These are phyloP conservation scores for Adineta ricciae DNA, from an alignment of 2,888 invertebrate species.

Conservation along the genomic window DNA sequence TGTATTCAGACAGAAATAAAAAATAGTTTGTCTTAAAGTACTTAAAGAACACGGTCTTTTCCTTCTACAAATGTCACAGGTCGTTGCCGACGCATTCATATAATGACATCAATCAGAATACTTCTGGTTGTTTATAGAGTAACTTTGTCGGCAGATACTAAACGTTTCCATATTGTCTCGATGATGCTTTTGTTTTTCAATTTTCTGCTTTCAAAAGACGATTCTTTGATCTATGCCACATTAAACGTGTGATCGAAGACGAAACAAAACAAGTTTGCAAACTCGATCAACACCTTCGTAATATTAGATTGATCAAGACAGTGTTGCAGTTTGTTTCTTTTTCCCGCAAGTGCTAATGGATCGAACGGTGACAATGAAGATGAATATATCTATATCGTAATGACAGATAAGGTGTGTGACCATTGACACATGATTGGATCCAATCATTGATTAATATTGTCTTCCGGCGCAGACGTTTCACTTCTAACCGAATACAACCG, in stretches of 20 bases:
- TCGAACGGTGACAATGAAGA: neutral
- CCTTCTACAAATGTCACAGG: neutral
- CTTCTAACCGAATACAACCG: neutral
- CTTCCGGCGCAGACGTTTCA: neutral
- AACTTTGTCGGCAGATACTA: neutral
- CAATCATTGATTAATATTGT: neutral
- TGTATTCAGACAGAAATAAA: neutral
- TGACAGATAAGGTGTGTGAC: neutral
- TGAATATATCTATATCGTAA: neutral
- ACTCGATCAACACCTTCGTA: neutral
- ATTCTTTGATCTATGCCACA: neutral
- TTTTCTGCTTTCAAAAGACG: neutral
- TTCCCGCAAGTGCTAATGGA: neutral
- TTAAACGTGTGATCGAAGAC: neutral
- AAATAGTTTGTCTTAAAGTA: no score
- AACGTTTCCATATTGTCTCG: conserved; percentile 1
- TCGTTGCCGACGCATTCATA: neutral
- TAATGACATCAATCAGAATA: neutral
- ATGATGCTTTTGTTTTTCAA: neutral
- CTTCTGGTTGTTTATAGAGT: neutral
- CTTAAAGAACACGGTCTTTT: neutral
- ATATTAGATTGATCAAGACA: neutral
- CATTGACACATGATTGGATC: neutral
- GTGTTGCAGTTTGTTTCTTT: neutral
- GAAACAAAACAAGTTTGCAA: neutral